Evolutionary conservation across 2,888 invertebrate species (phyloP), one percentile per base, ranked within the genome.

Genomic region (Catotricha subobsoleta): DNA sequence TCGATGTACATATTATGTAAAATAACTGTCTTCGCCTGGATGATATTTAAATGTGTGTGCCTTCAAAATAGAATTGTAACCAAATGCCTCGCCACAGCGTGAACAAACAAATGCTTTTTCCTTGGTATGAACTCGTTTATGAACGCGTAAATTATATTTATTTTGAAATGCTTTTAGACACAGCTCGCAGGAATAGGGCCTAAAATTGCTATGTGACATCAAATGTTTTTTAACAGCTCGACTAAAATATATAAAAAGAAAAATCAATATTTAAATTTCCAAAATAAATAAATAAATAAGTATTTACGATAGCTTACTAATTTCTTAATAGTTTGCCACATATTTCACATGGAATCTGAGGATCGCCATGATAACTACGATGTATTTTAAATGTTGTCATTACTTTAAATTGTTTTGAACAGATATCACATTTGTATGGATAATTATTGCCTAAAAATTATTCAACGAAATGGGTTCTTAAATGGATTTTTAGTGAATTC

Each of bases 21-120:
- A n/a, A n/a, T n/a, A n/a, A n/a, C n/a, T n/a, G n/a, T n/a, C n/a
- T n/a, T n/a, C n/a, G n/a, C n/a, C n/a, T n/a, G 33, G n/a, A 41
- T 44, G 44, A 5, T 27, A 35, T 30, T 41, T 44, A 20, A 38
- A 23, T 4, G 35, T 30, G 19, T 44, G 44, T 10, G n/a, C 19
- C 31, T 44, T 44, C 2, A 44, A 29, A 18, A 44, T 19, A 20
- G 28, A 21, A 25, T 41, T 44, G 18, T 44, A 44, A 6, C 34
- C 41, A 29, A 41, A 44, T 1, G 38, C 21, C 3, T 36, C 35
- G 5, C 20, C 27, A 39, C 43, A 44, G 2, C 21, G 16, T 6
- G 21, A 23, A 34, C 43, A 44, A 9, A 21, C 13, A 33, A 30
- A 44, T n/a, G 43, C 41, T 40, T 41, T 41, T 20, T 44, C 43